Evolutionary conservation across 53 echinoderm and acorn worm genomes (phyloP).

Genomic region (Echinometra lucunter): DNA sequence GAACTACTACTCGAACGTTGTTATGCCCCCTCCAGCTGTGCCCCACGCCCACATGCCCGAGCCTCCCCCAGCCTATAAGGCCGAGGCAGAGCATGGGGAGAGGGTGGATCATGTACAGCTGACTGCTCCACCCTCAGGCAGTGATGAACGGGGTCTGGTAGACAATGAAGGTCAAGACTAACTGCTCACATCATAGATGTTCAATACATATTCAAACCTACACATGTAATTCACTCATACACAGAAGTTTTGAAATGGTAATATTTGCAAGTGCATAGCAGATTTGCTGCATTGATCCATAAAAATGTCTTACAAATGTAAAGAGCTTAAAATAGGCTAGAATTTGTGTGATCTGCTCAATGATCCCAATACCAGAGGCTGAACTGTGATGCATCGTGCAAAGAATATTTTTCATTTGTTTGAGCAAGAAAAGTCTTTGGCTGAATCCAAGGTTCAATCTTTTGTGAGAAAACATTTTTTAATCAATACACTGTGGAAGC

Average conservation of each 20-base stretch:
- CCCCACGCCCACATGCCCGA: conserved; percentile 61
- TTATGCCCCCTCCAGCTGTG: conserved; percentile 7
- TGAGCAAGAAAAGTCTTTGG: not conserved
- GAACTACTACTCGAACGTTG: conserved; percentile 24
- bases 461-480: not conserved
- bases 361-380: not conserved
- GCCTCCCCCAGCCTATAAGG: conserved; percentile 63
- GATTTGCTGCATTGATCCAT: not conserved
- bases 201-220: not conserved
- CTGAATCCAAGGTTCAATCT: not conserved
- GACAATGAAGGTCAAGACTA: conserved; percentile 59
- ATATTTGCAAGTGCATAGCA: not conserved
- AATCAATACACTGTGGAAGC: not conserved
- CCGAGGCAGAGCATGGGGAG: conserved; percentile 60
- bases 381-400: not conserved
- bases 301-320: not conserved
- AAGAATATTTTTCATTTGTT: not conserved
- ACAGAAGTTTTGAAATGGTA: not conserved
- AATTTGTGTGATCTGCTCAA: not conserved
- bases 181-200: not conserved
- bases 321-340: no score
- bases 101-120: conserved; percentile 43
- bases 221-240: not conserved
- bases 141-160: conserved; percentile 55
- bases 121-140: not conserved